Evolutionary conservation across 2,888 invertebrate genomes (phyloP), one percentile per base, ranked within the genome.

Genomic region (Monoplex corrugatus): DNA sequence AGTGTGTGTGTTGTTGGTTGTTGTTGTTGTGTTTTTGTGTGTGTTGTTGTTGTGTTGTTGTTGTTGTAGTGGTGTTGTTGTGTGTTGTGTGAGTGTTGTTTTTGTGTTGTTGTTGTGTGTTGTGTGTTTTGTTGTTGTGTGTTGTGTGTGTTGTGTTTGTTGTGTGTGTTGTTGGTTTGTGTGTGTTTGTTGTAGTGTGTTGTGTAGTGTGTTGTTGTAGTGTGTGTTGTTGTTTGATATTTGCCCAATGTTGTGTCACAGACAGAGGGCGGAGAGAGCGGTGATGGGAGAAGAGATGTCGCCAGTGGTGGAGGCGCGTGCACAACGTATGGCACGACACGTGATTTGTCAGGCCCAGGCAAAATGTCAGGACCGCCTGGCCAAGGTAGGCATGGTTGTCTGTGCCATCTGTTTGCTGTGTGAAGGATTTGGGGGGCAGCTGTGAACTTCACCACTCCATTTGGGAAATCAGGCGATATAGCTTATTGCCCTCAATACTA

Each of bases 261-360:
- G 84, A 28, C 84, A 84, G 57, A 84, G 19, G 50, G 50, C 84
- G 5, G 84, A 84, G 57, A 84, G 84, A 35, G 84, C 35, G 23
- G 23, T 84, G 84, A 84, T 32, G 23, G 57, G 84, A 8, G 84
- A 84, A 38, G 50, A 50, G 6, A 1, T 84, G 84, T 10, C 84
- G 23, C 84, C 84, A 0, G 57, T 35, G 19, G 57, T 84, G 38
- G 50, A 57, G 57, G 2, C 38, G 57, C 57, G 57, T 84, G 84
- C 84, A 50, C 50, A 19, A 35, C 50, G 57, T 8, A 84, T 84
- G 84, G 84, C 57, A 19, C 35, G 38, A 0, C 23, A 84, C 6
- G 35, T 84, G 45, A 19, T 87, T 0, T n/a, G 35, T 3, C n/a
- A 40, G 38, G 80, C 78, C 16, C 35, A 40, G n/a, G 32, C 28